phyloP scores from a whole-genome alignment of 2,113 vertebrate genomes.

The Laterallus jamaicensis region DNA sequence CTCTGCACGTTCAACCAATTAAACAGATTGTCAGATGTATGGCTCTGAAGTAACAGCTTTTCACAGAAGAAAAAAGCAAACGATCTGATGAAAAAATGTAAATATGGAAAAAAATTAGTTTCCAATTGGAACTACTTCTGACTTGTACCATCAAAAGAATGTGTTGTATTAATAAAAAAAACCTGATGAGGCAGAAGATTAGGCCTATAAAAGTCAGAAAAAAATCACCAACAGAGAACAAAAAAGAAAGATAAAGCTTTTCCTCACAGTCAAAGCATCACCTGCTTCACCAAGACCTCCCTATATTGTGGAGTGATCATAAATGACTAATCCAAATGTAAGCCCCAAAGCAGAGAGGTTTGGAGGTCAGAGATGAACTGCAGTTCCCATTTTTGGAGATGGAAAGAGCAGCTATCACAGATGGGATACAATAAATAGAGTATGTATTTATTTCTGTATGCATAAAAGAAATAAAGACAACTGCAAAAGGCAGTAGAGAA shows the following conservation, averaged over 20 bases:
- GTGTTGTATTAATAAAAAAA: neutral
- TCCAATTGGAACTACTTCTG: neutral
- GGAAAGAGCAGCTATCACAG: neutral
- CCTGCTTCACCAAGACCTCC: neutral
- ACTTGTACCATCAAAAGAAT: neutral
- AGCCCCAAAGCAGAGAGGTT: neutral
- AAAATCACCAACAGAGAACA: neutral
- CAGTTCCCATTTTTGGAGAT: neutral
- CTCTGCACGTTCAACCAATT: neutral
- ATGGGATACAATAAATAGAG: neutral
- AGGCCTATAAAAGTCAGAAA: neutral
- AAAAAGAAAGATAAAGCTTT: neutral
- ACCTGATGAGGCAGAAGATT: neutral
- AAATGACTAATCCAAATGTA: neutral
- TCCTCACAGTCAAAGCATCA: neutral
- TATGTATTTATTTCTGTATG: neutral
- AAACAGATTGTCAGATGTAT: conserved; percentile 11
- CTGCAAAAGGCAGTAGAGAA: neutral
- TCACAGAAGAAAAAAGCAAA: neutral
- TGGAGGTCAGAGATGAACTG: neutral
- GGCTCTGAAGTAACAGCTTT: neutral
- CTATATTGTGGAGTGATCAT: neutral
- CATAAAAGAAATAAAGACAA: neutral
- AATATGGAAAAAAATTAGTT: neutral
- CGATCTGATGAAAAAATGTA: neutral